Evolutionary conservation across 1,140 invertebrate genomes (phyloP), one percentile per base, ranked within the genome.

Genomic region (Holotrichia oblita): DNA sequence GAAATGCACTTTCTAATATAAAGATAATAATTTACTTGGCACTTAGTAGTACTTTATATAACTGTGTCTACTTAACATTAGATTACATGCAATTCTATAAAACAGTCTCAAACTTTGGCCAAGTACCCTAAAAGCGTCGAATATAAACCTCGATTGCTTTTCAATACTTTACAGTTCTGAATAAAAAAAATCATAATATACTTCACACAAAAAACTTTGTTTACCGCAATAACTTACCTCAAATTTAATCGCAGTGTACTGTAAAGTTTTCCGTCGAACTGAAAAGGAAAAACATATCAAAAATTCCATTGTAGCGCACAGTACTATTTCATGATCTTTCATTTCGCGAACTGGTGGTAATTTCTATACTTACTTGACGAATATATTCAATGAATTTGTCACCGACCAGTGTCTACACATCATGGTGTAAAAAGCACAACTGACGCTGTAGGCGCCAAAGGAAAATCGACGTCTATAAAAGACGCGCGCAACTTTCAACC

Each of bases 381-480:
- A 69, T 69, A 27, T 69, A 69, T 69, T 10, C 6, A 34, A 24
- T 27, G 61, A 69, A 69, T 69, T 55, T 69, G 61, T 69, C 61
- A 24, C 61, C 61, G 20, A 8, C 61, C 61, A 69, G 12, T 69
- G 61, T 10, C 61, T 69, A 69, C 22, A 27, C 61, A 69, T 69
- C 7, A 22, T 69, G 61, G 20, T 69, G 20, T 69, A 20, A 69
- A n/a, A 69, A 69, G 61, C 61, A 69, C 61, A 69, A 69, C 61
- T 69, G 61, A 69, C 61, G 61, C 27, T 69, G 22, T 34, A 10
- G 61, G 61, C 61, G 61, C 27, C 61, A 34, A 69, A 69, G 61
- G 61, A 69, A 69, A 69, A 69, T 20, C 61, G 61, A 69, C 27
- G 61, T 69, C 61, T 69, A 69, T 69, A 69, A 69, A 69, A 69